A percentile compares a stretch with the other conserved stretches of the same genome.
phyloP scores from a whole-genome alignment of 2,113 vertebrate species.

The Caracal caracal region DNA sequence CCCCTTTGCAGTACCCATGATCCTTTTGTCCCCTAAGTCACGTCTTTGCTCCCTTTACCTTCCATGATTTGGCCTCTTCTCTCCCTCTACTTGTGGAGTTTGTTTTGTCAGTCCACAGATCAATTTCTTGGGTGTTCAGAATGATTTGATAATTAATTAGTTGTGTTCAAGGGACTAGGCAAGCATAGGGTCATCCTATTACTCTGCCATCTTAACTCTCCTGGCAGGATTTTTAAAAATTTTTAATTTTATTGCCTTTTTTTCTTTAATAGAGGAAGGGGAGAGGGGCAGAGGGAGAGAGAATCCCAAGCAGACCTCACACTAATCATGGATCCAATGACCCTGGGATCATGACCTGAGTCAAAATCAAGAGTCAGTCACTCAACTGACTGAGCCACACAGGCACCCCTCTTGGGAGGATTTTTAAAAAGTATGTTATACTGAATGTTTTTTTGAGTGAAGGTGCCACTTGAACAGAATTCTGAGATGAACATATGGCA shows the following conservation, averaged over 20 bases:
- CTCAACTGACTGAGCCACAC: no score
- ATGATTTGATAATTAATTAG: neutral
- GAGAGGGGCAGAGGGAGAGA: no score
- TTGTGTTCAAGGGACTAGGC: neutral
- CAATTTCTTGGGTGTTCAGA: neutral
- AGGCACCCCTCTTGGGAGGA: neutral
- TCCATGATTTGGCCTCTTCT: neutral
- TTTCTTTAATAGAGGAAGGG: no score
- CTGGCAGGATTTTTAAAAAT: no score
- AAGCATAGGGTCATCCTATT: neutral
- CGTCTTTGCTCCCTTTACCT: neutral
- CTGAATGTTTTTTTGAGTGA: neutral
- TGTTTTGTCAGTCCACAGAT: neutral
- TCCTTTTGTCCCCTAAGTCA: neutral
- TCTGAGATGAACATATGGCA: neutral
- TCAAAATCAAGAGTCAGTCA: no score
- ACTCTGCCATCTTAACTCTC: neutral
- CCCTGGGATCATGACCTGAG: no score
- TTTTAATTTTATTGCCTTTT: no score
- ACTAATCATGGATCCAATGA: no score
- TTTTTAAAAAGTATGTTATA: neutral
- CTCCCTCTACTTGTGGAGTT: neutral
- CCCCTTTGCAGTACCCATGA: neutral
- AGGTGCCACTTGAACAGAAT: neutral
- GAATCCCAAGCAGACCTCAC: no score